Evolutionary conservation across 2,113 vertebrate species (phyloP).

Genomic region (Taxidea taxus): DNA sequence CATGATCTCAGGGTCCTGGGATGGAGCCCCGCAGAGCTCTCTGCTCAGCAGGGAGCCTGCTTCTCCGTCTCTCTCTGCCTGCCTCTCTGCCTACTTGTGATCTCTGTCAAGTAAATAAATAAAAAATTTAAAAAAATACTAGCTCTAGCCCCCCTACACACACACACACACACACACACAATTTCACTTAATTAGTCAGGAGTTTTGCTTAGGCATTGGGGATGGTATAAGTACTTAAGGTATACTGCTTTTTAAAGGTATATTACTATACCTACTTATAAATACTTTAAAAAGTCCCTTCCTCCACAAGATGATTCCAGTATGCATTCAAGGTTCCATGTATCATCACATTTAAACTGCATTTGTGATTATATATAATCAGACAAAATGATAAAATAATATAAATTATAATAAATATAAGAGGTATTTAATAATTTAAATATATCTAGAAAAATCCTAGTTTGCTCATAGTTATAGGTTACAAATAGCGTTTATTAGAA

Average conservation of each 20-base stretch:
- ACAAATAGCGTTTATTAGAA: background rate
- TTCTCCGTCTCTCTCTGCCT: too few species aligned
- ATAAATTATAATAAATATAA: background rate
- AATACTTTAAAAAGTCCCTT: background rate
- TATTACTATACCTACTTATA: background rate
- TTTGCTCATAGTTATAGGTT: background rate
- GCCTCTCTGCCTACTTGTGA: too few species aligned
- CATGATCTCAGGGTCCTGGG: too few species aligned
- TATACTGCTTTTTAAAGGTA: background rate
- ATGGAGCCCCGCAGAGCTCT: too few species aligned
- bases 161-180: background rate
- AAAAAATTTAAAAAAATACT: too few species aligned
- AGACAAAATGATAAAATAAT: background rate
- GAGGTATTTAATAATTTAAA: background rate
- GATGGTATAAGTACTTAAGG: background rate
- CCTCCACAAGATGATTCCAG: background rate
- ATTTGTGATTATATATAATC: background rate
- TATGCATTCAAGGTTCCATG: background rate
- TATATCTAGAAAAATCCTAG: background rate
- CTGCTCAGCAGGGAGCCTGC: too few species aligned
- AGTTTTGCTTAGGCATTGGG: background rate
- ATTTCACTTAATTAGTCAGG: background rate
- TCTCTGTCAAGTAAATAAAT: too few species aligned
- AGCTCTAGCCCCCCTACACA: background rate
- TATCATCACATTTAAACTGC: background rate